Conservation (phyloP, 2,888 invertebrate species). For the Meliscaeva auricollis region DNA sequence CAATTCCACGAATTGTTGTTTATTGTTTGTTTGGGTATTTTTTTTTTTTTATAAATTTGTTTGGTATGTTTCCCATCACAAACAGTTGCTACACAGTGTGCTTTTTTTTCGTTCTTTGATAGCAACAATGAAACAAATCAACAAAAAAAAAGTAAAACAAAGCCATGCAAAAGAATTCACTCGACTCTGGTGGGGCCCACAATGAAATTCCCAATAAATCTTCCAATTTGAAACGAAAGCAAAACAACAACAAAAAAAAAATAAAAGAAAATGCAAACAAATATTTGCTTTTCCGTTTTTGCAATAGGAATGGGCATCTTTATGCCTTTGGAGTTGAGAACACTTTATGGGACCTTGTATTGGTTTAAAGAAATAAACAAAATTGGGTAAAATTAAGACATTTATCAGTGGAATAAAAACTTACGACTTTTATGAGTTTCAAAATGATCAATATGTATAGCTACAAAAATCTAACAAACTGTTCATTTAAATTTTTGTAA, state of each 20-base stretch:
- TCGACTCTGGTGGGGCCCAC: constrained; percentile 35
- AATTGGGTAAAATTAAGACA: no score
- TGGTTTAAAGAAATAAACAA: no score
- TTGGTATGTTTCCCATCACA: constrained; percentile 27
- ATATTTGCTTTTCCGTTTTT: no score
- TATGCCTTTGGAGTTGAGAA: no score
- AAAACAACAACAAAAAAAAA: constrained; percentile 7
- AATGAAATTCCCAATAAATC: constrained; percentile 67
- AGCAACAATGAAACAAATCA: constrained; percentile 8
- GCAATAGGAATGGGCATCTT: no score
- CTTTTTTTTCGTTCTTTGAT: constrained; percentile 27
- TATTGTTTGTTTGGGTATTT: constrained; percentile 38
- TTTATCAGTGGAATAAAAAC: no score
- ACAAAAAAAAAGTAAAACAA: constrained; percentile 1
- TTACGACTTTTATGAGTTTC: no score
- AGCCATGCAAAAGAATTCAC: constrained; percentile 25
- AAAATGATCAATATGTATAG: no score
- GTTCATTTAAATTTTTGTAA: no score
- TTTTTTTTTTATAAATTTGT: constrained; percentile 5
- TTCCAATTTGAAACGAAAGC: constrained; percentile 47
- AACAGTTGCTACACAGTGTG: background rate
- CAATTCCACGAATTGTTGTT: constrained; percentile 59
- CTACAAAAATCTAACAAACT: no score
- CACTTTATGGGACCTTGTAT: no score
- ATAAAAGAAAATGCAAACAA: background rate